Evolutionary conservation across 2,888 invertebrate genomes (phyloP), one percentile per base, ranked within the genome.

Genomic region (Netelia inedita): DNA sequence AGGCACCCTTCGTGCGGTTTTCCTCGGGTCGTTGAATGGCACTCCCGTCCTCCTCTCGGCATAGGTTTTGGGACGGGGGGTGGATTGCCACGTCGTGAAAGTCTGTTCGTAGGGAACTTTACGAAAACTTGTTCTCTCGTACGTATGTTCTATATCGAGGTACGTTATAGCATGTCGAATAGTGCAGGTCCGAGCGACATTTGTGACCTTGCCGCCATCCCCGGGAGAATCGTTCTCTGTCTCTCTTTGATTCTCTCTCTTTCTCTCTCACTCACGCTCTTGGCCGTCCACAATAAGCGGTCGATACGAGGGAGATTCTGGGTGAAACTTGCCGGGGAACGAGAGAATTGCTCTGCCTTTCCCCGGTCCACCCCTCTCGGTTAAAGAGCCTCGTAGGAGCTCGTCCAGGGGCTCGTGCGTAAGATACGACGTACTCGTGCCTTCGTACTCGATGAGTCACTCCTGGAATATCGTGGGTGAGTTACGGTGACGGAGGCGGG

Each of bases 281-380:
- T 41, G 43, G 50, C 35, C 73, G 59, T 73, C 79, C 57, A n/a
- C 53, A 65, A 50, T 28, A 28, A 11, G 68, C 68, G 72, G 61
- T 81, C 68, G 74, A 81, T 81, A 81, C 74, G 74, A 53, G 57
- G 16, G 71, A 71, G 65, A 79, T 80, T 46, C 46, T 55, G 35
- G 79, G 41, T n/a, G 65, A 43, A 28, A 21, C 43, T 65, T 28
- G 65, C 65, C 43, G 21, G 19, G 14, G 43, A 65, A n/a, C n/a
- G 43, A 43, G 65, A 65, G 65, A 65, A 61, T 9, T 10, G 10
- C 59, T 61, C 23, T 21, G 28, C 28, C 28, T 5, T 28, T 28
- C 28, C 28, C 28, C 28, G 28, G 28, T 28, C 28, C 28, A 28
- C 28, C 28, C 28, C 28, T 61, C 59, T 10, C 10, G 23, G 21